phyloP scores from a whole-genome alignment of 1,140 invertebrate genomes.

The Lerema accius region DNA sequence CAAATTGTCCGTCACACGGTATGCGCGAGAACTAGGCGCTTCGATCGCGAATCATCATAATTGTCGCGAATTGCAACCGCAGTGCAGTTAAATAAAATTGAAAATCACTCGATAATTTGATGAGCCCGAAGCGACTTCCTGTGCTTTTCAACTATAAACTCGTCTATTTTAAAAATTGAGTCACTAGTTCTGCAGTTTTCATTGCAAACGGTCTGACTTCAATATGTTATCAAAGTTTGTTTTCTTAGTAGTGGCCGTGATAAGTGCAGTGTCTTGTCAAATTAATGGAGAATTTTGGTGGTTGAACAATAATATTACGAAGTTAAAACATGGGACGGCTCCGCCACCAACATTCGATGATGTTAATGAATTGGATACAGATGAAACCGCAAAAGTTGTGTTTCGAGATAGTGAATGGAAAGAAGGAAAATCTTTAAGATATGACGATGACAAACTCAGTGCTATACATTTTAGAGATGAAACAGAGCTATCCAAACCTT shows the following conservation, averaged over 20 bases:
- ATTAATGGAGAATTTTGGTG: conserved; percentile 76
- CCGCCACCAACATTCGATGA: conserved; percentile 58
- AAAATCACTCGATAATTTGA: conserved; percentile 56
- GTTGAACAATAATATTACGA: conserved; percentile 59
- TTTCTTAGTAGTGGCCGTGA: conserved; percentile 41
- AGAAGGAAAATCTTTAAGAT: conserved; percentile 20
- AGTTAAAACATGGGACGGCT: conserved; percentile 47
- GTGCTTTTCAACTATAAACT: conserved; percentile 48
- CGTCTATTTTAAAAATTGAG: conserved; percentile 41
- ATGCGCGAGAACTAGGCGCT: conserved; percentile 42
- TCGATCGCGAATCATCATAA: conserved; percentile 44
- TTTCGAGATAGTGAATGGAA: conserved; percentile 50
- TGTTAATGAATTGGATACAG: conserved; percentile 63
- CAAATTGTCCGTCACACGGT: conserved; percentile 46
- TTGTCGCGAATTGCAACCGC: conserved; percentile 51
- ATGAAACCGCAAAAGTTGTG: conserved; percentile 66
- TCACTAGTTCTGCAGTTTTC: conserved; percentile 36
- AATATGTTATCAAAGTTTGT: conserved; percentile 48
- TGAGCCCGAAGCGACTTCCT: conserved; percentile 52
- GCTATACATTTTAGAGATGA: conserved; percentile 41
- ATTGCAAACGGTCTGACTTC: conserved; percentile 27
- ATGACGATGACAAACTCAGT: conserved; percentile 14
- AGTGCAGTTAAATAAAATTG: conserved; percentile 45
- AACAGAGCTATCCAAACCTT: conserved; percentile 30
- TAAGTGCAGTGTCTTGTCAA: conserved; percentile 50